Evolutionary conservation across 1,140 invertebrate genomes (phyloP).

Genomic region (Halesus radiatus): DNA sequence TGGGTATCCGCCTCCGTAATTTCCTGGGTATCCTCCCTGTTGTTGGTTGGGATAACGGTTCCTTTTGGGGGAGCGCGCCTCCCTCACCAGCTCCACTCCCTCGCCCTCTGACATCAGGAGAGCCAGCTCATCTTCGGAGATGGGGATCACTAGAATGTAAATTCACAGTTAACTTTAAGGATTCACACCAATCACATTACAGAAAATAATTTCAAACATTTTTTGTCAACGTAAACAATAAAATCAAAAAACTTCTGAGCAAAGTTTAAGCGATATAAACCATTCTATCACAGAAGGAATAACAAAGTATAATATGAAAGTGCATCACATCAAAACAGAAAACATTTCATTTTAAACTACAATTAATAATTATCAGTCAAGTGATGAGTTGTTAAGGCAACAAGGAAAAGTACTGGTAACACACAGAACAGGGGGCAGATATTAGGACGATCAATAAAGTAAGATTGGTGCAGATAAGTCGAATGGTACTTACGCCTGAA

Average conservation of each 20-base stretch:
- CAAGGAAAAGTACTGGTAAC: too few species aligned
- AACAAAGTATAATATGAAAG: too few species aligned
- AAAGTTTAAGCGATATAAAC: background rate
- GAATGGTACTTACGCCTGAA: conserved; percentile 42
- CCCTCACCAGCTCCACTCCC: conserved; percentile 14
- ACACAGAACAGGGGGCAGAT: too few species aligned
- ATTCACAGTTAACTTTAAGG: background rate
- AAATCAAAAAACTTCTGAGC: background rate
- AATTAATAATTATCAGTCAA: too few species aligned
- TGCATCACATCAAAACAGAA: too few species aligned
- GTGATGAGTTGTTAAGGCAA: too few species aligned
- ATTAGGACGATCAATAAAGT: too few species aligned
- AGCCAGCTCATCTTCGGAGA: conserved; percentile 49
- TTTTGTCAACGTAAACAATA: too few species aligned
- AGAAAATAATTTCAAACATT: too few species aligned
- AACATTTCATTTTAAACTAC: too few species aligned
- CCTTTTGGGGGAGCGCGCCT: conserved; percentile 43
- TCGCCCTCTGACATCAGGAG: conserved; percentile 10
- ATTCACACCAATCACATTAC: background rate
- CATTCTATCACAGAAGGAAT: background rate
- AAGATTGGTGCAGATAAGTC: background rate
- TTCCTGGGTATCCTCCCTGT: background rate
- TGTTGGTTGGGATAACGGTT: conserved; percentile 37
- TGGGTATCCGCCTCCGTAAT: conserved; percentile 35
- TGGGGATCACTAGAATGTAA: conserved; percentile 41